Base-by-base conservation (phyloP, 1,140 invertebrate species). In the Hylaeus anthracinus region DNA sequence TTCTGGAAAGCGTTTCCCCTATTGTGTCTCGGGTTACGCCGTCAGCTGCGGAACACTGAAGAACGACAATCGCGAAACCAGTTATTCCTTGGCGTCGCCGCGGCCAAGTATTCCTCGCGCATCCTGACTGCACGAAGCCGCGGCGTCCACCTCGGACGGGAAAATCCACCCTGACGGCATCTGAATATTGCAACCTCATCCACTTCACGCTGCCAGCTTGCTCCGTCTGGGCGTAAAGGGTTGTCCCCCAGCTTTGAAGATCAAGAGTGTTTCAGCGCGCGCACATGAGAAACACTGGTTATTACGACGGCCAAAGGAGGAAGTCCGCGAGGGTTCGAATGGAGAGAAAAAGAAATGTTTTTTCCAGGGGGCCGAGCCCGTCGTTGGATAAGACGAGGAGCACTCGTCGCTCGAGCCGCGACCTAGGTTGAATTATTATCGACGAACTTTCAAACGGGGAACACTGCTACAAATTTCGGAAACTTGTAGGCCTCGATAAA, bases 101-200 rank as follows among this genome's bases (percentile, higher is more conserved):
- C 12, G 70, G 43, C 41, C 55, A 69, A 73, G 72, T 82, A 60
- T 63, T 43, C 37, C 70, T n/a, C 37, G 64, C 48, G 72, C 79
- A 82, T 82, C 51, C 75, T 63, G 79, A 37, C 73, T 65, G 73
- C 55, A 70, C 58, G 61, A 72, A 81, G 84, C 45, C 72, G 61
- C 69, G 80, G 55, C 39, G 71, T 86, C 83, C 67, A 43, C 77
- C 77, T 41, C 71, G 65, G 72, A 80, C 60, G 70, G 72, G 85
- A 83, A 86, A 80, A 83, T 86, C 72, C 85, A 71, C 84, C 76
- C 75, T 69, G 78, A 81, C 84, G 58, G 72, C 81, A 83, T 83
- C 81, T 86, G 85, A 86, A 86, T 86, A 86, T 86, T 86, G 85
- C 84, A 86, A 67, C 48, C 81, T 86, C 84, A 86, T 86, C 84